Conservation (phyloP, 2,888 invertebrate species). For the Drosophila sordidula region DNA sequence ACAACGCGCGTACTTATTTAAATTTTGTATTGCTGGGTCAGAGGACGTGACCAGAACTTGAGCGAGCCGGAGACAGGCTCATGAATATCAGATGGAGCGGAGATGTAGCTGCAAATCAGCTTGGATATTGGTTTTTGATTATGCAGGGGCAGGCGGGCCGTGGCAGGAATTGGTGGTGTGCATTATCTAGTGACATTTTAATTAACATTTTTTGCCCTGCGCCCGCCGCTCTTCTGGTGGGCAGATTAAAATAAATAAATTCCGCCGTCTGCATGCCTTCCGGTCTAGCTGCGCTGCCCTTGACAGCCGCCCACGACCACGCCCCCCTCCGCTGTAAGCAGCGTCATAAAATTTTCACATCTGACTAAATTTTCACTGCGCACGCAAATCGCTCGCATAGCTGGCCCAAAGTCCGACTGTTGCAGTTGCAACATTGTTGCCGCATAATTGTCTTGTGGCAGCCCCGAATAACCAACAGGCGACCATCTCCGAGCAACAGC, state of each 20-base stretch:
- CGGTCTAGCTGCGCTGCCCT: slow-evolving; percentile 20
- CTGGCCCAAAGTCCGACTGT: slow-evolving; percentile 24
- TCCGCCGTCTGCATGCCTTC: slow-evolving; percentile 42
- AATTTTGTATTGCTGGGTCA: slow-evolving; percentile 58
- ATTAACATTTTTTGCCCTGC: slow-evolving; percentile 59
- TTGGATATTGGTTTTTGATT: slow-evolving; percentile 74
- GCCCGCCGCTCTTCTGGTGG: background rate
- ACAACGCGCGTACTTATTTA: slow-evolving; percentile 65
- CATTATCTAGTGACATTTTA: slow-evolving; percentile 59
- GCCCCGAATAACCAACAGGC: slow-evolving; percentile 6
- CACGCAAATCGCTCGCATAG: slow-evolving; percentile 54
- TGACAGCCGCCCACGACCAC: background rate
- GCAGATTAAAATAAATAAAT: slow-evolving; percentile 40
- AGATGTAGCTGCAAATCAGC: slow-evolving; percentile 53
- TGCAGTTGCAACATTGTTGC: slow-evolving; percentile 60
- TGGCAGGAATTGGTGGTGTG: slow-evolving; percentile 5
- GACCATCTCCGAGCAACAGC: slow-evolving; percentile 15
- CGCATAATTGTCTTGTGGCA: slow-evolving; percentile 65
- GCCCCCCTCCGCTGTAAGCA: background rate
- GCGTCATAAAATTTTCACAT: slow-evolving; percentile 54
- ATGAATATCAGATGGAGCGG: slow-evolving; percentile 69
- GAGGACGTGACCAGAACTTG: slow-evolving; percentile 60
- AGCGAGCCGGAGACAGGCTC: slow-evolving; percentile 26
- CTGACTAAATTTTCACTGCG: slow-evolving; percentile 69
- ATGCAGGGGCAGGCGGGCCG: slow-evolving; percentile 22